These are phyloP conservation scores for Takifugu ocellatus DNA, from an alignment of 2,797 vertebrate species.

Conservation along the genomic window DNA sequence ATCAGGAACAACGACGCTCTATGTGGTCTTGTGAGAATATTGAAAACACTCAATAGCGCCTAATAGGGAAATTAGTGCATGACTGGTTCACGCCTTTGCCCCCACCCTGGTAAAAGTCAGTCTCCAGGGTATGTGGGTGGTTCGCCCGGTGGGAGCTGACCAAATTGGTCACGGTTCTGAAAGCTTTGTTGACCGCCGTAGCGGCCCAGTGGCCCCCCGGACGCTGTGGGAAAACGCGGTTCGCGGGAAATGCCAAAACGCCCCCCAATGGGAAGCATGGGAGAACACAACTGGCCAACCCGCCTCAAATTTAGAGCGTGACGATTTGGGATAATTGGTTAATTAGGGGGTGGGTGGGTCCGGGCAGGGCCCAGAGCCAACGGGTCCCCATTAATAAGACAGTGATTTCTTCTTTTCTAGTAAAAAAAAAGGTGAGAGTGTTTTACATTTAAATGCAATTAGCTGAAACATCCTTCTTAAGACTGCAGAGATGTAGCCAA, in stretches of 20 bases:
- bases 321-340: constrained; percentile 92
- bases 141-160: constrained; percentile 82
- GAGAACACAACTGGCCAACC: constrained; percentile 58
- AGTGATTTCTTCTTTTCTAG: constrained; percentile 82
- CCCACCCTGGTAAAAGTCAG: constrained; percentile 79
- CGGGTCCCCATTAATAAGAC: constrained; percentile 83
- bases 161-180: constrained; percentile 88
- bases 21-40: constrained; percentile 89
- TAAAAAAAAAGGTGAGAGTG: constrained; percentile 8
- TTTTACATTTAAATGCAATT: constrained; percentile 50
- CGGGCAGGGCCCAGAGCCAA: constrained; percentile 73
- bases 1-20: constrained; percentile 68
- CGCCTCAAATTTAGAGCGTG: constrained; percentile 84
- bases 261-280: constrained; percentile 67
- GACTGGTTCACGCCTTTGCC: constrained; percentile 85
- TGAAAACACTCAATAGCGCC: constrained; percentile 78
- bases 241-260: constrained; percentile 76
- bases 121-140: constrained; percentile 79
- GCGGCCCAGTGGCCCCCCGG: constrained; percentile 73
- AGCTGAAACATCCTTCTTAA: constrained; percentile 7
- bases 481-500: constrained; percentile 5
- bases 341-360: constrained; percentile 80
- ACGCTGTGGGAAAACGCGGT: constrained; percentile 86
- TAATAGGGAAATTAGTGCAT: constrained; percentile 90
- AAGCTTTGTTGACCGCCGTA: constrained; percentile 79